Conservation (phyloP, 2,888 invertebrate genomes). For the Acleris laterana region DNA sequence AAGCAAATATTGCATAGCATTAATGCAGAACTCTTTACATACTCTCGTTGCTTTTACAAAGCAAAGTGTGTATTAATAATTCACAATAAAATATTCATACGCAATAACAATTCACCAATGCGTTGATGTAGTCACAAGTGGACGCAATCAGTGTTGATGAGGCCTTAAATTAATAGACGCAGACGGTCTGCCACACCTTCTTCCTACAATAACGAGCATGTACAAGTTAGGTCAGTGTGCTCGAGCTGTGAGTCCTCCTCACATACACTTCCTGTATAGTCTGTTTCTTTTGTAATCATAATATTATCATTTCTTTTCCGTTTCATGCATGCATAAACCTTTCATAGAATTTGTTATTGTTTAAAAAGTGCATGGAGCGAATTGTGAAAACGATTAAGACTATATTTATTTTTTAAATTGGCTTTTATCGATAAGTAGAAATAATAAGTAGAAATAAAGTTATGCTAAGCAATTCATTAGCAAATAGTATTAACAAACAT, state of each 20-base stretch:
- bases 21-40: too few relatives aligned
- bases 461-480: too few relatives aligned
- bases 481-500: too few relatives aligned
- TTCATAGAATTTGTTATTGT: too few relatives aligned
- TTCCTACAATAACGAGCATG: slow-evolving; percentile 2
- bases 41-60: too few relatives aligned
- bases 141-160: slow-evolving; percentile 72
- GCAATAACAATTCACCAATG: slow-evolving; percentile 8
- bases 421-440: too few relatives aligned
- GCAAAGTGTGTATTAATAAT: too few relatives aligned
- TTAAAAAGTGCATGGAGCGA: too few relatives aligned
- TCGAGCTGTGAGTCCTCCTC: neutral
- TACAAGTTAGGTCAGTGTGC: slow-evolving; percentile 30
- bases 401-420: too few relatives aligned
- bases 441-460: too few relatives aligned
- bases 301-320: neutral
- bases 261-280: neutral
- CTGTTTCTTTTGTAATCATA: neutral
- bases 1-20: too few relatives aligned
- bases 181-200: slow-evolving; percentile 49
- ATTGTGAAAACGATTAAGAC: too few relatives aligned
- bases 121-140: slow-evolving; percentile 38
- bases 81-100: slow-evolving; percentile 31
- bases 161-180: slow-evolving; percentile 73
- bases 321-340: neutral